Evolutionary conservation across 2,888 invertebrate species (phyloP).

Genomic region (Stenotaenia linearis): DNA sequence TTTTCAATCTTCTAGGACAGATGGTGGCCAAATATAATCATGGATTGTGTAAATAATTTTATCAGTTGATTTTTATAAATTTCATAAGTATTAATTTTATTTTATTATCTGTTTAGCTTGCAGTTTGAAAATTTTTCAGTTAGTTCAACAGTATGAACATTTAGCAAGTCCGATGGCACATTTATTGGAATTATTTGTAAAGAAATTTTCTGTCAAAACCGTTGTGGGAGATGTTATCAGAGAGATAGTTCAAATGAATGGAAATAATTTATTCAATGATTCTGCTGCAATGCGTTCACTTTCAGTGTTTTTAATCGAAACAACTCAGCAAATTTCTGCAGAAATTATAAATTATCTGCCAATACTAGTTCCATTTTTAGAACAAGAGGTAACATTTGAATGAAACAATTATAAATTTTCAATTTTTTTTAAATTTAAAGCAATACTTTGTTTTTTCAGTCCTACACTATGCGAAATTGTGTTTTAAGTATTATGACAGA

Average conservation of each 20-base stretch:
- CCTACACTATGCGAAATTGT: constrained; percentile 65
- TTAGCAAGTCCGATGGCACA: constrained; percentile 62
- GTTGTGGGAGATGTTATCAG: constrained; percentile 59
- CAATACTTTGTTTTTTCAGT: constrained; percentile 51
- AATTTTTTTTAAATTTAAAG: constrained; percentile 29
- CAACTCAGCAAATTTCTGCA: constrained; percentile 58
- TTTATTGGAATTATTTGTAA: constrained; percentile 64
- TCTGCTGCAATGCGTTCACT: constrained; percentile 42
- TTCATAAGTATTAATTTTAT: not conserved
- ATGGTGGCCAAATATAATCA: not conserved
- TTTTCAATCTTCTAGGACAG: not conserved
- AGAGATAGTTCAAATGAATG: constrained; percentile 39
- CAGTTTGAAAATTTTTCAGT: constrained; percentile 53
- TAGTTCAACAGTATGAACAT: constrained; percentile 70
- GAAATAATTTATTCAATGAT: not conserved
- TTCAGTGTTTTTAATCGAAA: constrained; percentile 59
- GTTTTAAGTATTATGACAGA: constrained; percentile 76
- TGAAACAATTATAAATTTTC: not conserved
- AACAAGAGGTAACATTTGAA: constrained; percentile 47
- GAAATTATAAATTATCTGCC: constrained; percentile 58
- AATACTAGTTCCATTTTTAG: constrained; percentile 58
- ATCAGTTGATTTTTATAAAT: not conserved
- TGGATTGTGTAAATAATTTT: not conserved
- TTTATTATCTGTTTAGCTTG: constrained; percentile 41
- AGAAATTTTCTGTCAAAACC: constrained; percentile 60